These are phyloP conservation scores for Lycopodina hypogea DNA, from an alignment of 37 sponge, comb jelly and placozoan genomes.

Conservation along the genomic window DNA sequence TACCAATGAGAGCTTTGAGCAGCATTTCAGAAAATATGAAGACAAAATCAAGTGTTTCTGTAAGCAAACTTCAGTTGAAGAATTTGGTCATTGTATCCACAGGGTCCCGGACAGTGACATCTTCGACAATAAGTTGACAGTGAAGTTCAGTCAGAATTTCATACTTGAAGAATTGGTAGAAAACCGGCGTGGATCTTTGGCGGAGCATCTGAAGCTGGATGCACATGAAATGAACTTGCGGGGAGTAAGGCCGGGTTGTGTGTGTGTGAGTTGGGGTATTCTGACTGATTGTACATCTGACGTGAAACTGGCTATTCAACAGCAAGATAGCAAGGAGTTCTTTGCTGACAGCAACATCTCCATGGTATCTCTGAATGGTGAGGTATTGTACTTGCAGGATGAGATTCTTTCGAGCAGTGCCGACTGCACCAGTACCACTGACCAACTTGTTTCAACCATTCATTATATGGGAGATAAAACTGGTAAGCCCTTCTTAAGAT, in stretches of 20 bases:
- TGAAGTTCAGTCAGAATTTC: background rate
- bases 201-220: background rate
- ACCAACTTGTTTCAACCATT: too few species aligned
- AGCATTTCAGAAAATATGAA: background rate
- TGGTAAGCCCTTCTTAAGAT: too few species aligned
- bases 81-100: background rate
- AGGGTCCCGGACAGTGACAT: background rate
- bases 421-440: too few species aligned
- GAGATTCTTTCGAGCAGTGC: too few species aligned
- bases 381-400: background rate
- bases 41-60: background rate
- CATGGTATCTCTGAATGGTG: background rate
- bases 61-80: background rate
- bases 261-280: background rate
- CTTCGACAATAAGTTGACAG: background rate
- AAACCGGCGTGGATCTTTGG: background rate
- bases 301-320: background rate
- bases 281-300: background rate
- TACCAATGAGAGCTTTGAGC: background rate
- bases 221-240: background rate
- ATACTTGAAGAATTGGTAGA: conserved; percentile 4
- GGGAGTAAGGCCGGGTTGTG: background rate
- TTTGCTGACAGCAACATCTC: background rate
- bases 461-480: too few species aligned
- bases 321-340: background rate